Base-by-base conservation (phyloP, 2,888 invertebrate species). In the Trissolcus brochymenae region DNA sequence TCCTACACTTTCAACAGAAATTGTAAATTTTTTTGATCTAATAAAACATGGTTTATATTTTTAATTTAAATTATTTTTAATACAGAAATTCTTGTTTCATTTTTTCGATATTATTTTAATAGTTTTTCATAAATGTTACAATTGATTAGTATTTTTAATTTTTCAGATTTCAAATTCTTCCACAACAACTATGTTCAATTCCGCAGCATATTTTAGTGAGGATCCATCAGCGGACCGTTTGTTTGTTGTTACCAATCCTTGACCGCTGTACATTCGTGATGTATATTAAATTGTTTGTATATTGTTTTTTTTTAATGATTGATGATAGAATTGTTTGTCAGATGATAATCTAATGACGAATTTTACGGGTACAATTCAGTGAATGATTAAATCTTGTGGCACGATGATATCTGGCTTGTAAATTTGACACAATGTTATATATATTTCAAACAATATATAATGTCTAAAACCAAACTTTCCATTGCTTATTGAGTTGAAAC, bases 221-320 rank as follows among this genome's bases (percentile, higher is more conserved):
- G 88, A 88, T 84, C 86, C 88, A 55, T 85, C 85, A 16, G 85
- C 88, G 67, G 89, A 89, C 84, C 87, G 86, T 68, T 82, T 88
- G 14, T 89, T 88, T 79, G 84, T 85, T 79, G 87, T 89, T 49
- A 86, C 88, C 74, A 88, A 87, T 82, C 87, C 87, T 87, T 88
- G 88, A 88, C 86, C 82, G 83, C 79, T 88, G 87, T 87, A 87
- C 83, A 88, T 87, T 87, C 77, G 76, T 76, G 80, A 82, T 86
- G 84, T 86, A 87, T 86, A 88, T 87, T 87, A 85, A 87, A 86
- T 84, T 79, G 85, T 87, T 81, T 35, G 35, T 35, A 35, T 81
- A 80, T 82, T 82, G 81, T 79, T 82, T 61, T 46, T 79, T 82
- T 61, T 40, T 74, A 62, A 56, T 78, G 53, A 64, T 41, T 17